Evolutionary conservation across 2,797 vertebrate species (phyloP), one percentile per base, ranked within the genome.

Genomic region (Urocyon cinereoargenteus): DNA sequence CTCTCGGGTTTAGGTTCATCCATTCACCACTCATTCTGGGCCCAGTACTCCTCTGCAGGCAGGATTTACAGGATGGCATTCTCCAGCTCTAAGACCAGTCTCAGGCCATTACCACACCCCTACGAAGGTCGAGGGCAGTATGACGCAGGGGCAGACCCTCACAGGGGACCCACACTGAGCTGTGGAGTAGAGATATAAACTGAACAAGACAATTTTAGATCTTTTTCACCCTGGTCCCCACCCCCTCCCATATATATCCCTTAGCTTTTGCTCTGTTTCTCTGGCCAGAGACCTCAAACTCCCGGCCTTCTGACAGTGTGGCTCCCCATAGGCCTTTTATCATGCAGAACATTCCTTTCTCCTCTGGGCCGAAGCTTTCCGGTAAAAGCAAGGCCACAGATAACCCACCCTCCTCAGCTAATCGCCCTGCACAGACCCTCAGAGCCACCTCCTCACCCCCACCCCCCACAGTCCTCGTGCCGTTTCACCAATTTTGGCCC

Each of bases 391-490:
- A 9, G 6, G 53, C 53, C 31, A 40, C 4, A 96, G 97, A 98
- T 98, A 98, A 95, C 55, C 59, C 68, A 86, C 15, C 15, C 73
- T 31, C 8, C 51, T 13, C 26, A 22, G 31, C 84, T 97, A 97
- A 98, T 97, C 97, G 88, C 57, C 72, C 61, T 2, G 24, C 22
- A 61, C 96, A 95, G 95, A 26, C 61, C 79, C 61, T 93, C 70
- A 57, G 72, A 90, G 64, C 34, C 45, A 49, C 21, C 51, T 55
- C 57, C n/a, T 62, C 5, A 24, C 7, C 36, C 26, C n/a, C 1
- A 3, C 7, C 18, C 55, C 19, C 21, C 51, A 57, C 49, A 28
- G 34, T 45, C 28, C 2, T 15, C 75, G 62, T 14, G 2, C 70
- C 36, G 1, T 62, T 78, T 87, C 36, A 86, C 40, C 78, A 51